These are phyloP conservation scores for Colossoma macropomum DNA, from an alignment of 2,113 vertebrate species.

Conservation along the genomic window DNA sequence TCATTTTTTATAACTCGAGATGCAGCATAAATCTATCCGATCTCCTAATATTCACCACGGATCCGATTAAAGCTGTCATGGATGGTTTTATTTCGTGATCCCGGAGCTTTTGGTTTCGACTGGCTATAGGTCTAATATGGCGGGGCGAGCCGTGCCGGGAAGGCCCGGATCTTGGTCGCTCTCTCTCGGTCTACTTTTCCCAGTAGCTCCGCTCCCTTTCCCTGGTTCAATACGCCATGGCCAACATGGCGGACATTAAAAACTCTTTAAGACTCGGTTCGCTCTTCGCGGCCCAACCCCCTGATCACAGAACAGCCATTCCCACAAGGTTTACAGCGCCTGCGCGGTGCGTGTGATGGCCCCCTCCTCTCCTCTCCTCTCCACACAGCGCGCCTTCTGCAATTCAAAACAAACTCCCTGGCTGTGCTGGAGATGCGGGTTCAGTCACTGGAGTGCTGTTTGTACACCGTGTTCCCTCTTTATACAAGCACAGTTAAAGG, in stretches of 20 bases:
- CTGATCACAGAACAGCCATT: conserved; percentile 87
- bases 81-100: conserved; percentile 84
- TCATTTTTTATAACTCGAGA: conserved; percentile 87
- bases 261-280: conserved; percentile 87
- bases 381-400: conserved; percentile 32
- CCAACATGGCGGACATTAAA: conserved; percentile 99
- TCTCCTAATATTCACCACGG: conserved; percentile 86
- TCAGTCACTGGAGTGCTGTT: not conserved
- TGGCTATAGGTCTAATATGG: conserved; percentile 71
- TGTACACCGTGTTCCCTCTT: not conserved
- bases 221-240: conserved; percentile 95
- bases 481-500: not conserved
- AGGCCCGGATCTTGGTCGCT: conserved; percentile 86
- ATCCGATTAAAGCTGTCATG: conserved; percentile 90
- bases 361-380: not conserved
- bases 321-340: conserved; percentile 91
- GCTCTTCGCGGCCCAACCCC: conserved; percentile 91
- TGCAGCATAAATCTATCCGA: conserved; percentile 77
- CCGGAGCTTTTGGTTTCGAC: conserved; percentile 69
- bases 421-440: not conserved
- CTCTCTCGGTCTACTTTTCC: conserved; percentile 83
- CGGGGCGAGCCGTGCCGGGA: conserved; percentile 86
- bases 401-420: conserved; percentile 7
- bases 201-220: conserved; percentile 85
- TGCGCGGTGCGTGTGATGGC: conserved; percentile 76